Conservation (phyloP, 2,113 vertebrate species). For the Pan troglodytes region DNA sequence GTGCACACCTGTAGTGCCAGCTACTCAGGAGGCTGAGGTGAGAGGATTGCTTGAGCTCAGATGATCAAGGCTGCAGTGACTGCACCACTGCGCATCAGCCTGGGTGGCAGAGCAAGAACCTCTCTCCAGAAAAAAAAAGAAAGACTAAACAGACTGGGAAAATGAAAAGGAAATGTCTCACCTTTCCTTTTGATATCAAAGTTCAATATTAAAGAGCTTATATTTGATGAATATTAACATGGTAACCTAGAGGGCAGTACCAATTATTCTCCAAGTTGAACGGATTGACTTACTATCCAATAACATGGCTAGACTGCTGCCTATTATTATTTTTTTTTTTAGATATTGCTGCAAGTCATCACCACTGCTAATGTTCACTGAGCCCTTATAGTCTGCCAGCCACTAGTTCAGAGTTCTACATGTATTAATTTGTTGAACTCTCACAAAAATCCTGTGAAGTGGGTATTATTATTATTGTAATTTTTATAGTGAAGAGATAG, state of each 20-base stretch:
- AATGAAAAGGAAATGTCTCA: background rate
- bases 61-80: background rate
- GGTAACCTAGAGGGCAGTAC: background rate
- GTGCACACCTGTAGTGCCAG: background rate
- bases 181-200: background rate
- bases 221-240: background rate
- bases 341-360: background rate
- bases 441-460: background rate
- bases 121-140: background rate
- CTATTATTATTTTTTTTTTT: background rate
- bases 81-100: background rate
- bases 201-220: conserved; percentile 1
- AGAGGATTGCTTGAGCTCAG: background rate
- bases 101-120: background rate
- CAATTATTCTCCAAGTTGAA: background rate
- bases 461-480: background rate
- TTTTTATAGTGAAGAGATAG: conserved; percentile 3
- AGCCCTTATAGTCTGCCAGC: background rate
- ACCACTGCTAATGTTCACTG: background rate
- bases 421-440: background rate
- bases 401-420: background rate
- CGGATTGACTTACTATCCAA: background rate
- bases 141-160: background rate
- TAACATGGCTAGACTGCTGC: background rate
- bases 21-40: background rate